Base-by-base conservation (phyloP, 2,797 vertebrate species). In the Poliocrania exsul region DNA sequence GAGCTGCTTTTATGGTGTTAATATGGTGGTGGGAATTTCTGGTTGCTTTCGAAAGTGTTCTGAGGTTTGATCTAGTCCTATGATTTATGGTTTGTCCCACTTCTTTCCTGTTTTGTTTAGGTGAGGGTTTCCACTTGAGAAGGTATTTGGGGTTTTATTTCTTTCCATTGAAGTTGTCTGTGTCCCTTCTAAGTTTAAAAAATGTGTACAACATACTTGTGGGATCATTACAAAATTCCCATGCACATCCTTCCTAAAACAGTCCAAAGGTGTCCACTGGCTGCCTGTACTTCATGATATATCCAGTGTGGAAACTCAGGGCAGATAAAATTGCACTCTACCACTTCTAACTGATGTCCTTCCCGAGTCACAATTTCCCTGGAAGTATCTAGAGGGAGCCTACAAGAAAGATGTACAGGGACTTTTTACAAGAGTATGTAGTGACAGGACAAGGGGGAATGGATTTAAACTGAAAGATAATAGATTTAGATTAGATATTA, bases 141-240 rank as follows among this genome's bases (percentile, higher is more conserved):
- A 60, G 23, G 10, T 82, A 13, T 20, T 84, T 72, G 19, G 17
- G 1, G 1, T 73, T 85, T 53, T 53, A 19, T 69, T 84, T 58
- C 16, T 82, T 87, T 79, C 62, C 20, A 25, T 65, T 15, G 3
- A 50, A 73, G 24, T 38, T 11, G 7, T 79, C 46, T 56, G 5
- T 58, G 25, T 9, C 54, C 28, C 8, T 72, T 67, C 11, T 28
- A 51, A 44, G 15, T 66, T 28, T 66, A n/a, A 83, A 65, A 47
- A 81, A 33, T 0, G 0, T 70, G 21, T 44, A 31, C 38, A 29
- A 29, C 4, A 81, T 46, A 37, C 31, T 13, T 2, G 0, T 42
- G 29, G 20, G 25, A 53, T 69, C 23, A 7, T 62, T 82, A 13
- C 8, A n/a, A 60, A 81, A 70, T 64, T 26, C n/a, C 10, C 4